These are phyloP conservation scores for Leptinotarsa tumamoca DNA, from an alignment of 2,888 invertebrate genomes.

Conservation along the genomic window DNA sequence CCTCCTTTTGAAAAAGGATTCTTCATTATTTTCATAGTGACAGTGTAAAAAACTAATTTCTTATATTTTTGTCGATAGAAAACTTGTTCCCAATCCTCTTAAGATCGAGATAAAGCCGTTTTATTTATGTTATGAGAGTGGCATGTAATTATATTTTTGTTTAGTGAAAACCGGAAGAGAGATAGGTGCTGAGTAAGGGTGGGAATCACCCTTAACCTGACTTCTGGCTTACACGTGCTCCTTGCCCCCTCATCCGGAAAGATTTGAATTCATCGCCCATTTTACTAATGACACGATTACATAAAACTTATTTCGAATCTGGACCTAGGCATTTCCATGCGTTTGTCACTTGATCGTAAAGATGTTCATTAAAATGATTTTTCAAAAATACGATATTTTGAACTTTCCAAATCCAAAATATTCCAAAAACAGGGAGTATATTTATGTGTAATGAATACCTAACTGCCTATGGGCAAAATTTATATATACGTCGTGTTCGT, in stretches of 20 bases:
- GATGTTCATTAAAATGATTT: too few species aligned
- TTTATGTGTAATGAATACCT: too few species aligned
- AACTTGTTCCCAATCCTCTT: background rate
- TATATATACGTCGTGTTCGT: too few species aligned
- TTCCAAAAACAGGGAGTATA: too few species aligned
- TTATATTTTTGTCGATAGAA: background rate
- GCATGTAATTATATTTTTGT: slow-evolving; percentile 27
- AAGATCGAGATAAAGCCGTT: slow-evolving; percentile 16
- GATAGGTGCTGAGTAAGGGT: slow-evolving; percentile 18
- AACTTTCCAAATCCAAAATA: too few species aligned
- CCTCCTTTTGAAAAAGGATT: too few species aligned
- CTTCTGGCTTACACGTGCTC: slow-evolving; percentile 51
- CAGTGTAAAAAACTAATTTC: background rate
- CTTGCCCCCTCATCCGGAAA: slow-evolving; percentile 34
- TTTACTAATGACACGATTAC: slow-evolving; percentile 16
- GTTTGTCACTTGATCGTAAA: too few species aligned
- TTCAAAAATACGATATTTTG: too few species aligned
- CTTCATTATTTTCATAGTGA: too few species aligned
- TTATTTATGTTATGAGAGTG: slow-evolving; percentile 19
- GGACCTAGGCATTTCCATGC: too few species aligned
- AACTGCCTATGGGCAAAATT: too few species aligned
- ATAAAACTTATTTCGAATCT: background rate
- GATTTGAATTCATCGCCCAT: slow-evolving; percentile 32
- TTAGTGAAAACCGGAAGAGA: slow-evolving; percentile 38
- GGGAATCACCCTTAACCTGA: slow-evolving; percentile 39